Evolutionary conservation across 2,797 vertebrate species (phyloP), one percentile per base, ranked within the genome.

Genomic region (Sphenopsis melanotis): DNA sequence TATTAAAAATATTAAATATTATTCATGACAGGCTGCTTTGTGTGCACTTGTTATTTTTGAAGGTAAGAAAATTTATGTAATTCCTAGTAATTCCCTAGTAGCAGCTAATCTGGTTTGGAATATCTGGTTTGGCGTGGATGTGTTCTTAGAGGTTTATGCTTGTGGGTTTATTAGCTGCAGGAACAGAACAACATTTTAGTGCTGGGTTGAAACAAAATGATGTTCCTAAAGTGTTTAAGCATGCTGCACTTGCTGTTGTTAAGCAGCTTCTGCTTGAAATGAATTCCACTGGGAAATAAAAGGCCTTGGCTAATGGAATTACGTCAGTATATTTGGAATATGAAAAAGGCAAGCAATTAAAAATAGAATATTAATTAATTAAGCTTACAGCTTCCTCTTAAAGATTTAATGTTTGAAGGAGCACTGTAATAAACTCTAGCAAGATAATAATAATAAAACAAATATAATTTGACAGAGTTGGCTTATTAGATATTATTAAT

Each of bases 301-400:
- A 84, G 57, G 37, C 36, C 42, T 94, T 3, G 4, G 77, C 70
- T 80, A 87, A 89, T 87, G 76, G 81, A 84, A 89, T 87, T 79
- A 81, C 6, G 4, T 92, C 87, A 81, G 69, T 91, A 5, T 80
- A 69, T 63, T 50, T 89, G 72, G 84, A 74, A 84, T 82, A 76
- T 59, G 64, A 90, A 86, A 88, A 93, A 94, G 65, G 74, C 83
- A 92, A 71, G 87, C 93, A 83, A 94, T 92, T 95, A 83, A 93
- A 94, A 86, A 86, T 89, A 56, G 89, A 86, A 83, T 94, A 95
- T 83, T 93, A 89, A 96, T 89, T 94, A 91, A 87, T 91, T 88
- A 92, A 81, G 59, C 65, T 74, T 93, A 39, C 63, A 79, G 46
- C 66, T 87, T 89, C 65, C 74, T 92, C 65, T 78, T 92, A 84